Evolutionary conservation across 2,113 vertebrate genomes (phyloP).

Genomic region (Oryzias melastigma): DNA sequence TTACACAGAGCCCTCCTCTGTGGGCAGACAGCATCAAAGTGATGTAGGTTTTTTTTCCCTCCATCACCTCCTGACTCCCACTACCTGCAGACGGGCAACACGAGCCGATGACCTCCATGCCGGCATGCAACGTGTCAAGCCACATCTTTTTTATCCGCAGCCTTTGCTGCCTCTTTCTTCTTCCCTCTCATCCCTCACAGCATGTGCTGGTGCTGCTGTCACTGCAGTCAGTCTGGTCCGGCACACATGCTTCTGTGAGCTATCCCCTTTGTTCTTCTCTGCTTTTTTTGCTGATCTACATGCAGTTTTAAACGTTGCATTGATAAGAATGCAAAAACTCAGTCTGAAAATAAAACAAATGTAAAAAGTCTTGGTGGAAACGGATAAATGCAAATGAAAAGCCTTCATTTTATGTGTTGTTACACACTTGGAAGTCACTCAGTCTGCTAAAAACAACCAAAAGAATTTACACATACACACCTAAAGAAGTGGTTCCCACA

Average conservation of each 20-base stretch:
- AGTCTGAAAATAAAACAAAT: too few relatives aligned
- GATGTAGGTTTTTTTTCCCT: too few relatives aligned
- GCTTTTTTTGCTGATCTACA: background rate
- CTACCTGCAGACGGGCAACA: background rate
- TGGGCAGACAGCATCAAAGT: background rate
- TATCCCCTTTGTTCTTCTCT: background rate
- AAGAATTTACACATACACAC: background rate
- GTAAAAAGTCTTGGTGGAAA: too few relatives aligned
- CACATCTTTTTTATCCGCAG: slow-evolving; percentile 9
- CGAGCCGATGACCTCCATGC: background rate
- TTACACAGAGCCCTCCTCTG: background rate
- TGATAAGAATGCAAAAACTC: too few relatives aligned
- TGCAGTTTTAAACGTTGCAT: background rate
- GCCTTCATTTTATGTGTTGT: background rate
- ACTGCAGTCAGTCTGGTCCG: slow-evolving; percentile 13
- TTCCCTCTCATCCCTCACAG: background rate
- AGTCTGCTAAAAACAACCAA: background rate
- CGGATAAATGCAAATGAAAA: background rate
- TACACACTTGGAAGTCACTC: background rate
- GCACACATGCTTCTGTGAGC: background rate
- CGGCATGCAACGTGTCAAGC: slow-evolving; percentile 4
- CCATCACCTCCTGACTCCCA: background rate
- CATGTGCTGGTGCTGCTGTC: slow-evolving; percentile 12
- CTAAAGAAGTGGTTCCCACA: slow-evolving; percentile 25
- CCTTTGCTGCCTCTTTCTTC: background rate